Evolutionary conservation across 2,888 invertebrate species (phyloP).

Genomic region (Lepidochrysops patricia): DNA sequence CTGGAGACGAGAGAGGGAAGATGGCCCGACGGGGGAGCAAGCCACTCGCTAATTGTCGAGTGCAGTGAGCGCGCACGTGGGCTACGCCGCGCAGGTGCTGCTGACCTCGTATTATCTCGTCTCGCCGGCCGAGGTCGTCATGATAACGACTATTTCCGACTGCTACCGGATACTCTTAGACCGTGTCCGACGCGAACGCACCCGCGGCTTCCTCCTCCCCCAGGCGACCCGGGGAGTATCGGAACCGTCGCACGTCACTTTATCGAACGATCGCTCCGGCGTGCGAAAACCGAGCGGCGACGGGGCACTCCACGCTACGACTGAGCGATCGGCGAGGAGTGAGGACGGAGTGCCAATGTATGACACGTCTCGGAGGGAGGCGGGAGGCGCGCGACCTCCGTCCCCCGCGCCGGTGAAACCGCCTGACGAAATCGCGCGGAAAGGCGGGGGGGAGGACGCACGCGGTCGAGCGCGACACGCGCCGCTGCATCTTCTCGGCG

Average conservation of each 20-base stretch:
- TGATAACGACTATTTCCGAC: conserved; percentile 70
- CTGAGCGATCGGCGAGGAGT: conserved; percentile 39
- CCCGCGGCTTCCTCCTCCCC: conserved; percentile 45
- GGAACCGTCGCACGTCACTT: conserved; percentile 19
- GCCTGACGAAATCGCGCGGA: conserved; percentile 51
- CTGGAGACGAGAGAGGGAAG: conserved; percentile 18
- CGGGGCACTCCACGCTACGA: conserved; percentile 68
- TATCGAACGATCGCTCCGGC: conserved; percentile 27
- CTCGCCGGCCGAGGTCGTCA: conserved; percentile 65
- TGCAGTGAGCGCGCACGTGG: conserved; percentile 54
- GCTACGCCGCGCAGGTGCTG: conserved; percentile 60
- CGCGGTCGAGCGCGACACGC: conserved; percentile 67
- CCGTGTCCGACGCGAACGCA: conserved; percentile 62
- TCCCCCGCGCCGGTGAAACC: conserved; percentile 34
- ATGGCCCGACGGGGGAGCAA: conserved; percentile 22
- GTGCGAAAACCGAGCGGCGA: conserved; percentile 44
- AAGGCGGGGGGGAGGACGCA: conserved; percentile 38
- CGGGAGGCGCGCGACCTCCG: conserved; percentile 63
- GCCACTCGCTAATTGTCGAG: conserved; percentile 34
- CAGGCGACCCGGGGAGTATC: conserved; percentile 32
- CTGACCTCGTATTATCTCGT: conserved; percentile 66
- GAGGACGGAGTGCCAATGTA: conserved; percentile 26
- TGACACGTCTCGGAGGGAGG: conserved; percentile 43
- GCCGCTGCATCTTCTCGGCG: conserved; percentile 56
- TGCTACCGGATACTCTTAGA: conserved; percentile 43